phyloP scores from a whole-genome alignment of 2,113 vertebrate species.

The Rhinolophus ferrumequinum region DNA sequence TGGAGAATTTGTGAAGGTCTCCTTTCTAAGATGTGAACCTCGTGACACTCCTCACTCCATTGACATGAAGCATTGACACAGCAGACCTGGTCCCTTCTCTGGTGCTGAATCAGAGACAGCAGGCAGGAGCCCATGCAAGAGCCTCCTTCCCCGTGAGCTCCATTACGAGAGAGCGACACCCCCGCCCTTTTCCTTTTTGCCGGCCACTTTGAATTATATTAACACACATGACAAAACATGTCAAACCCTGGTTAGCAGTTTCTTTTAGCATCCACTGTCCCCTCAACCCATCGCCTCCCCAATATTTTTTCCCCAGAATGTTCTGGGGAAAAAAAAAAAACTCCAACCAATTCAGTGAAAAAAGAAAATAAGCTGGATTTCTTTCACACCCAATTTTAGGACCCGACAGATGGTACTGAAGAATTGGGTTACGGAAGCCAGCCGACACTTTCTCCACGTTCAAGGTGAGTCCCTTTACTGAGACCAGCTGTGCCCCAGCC shows the following conservation, averaged over 20 bases:
- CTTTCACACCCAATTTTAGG: neutral
- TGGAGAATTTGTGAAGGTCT: neutral
- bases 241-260: neutral
- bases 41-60: neutral
- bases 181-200: neutral
- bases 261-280: neutral
- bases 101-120: neutral
- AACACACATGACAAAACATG: neutral
- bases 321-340: neutral
- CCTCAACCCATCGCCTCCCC: rapidly evolving
- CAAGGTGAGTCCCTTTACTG: neutral
- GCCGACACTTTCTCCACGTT: neutral
- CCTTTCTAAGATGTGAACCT: neutral
- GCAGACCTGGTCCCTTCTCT: neutral
- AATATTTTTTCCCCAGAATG: neutral
- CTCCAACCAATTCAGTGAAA: neutral
- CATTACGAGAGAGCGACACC: rapidly evolving
- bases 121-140: neutral
- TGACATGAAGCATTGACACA: rapidly evolving
- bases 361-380: neutral
- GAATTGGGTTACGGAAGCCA: neutral
- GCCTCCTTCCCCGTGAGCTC: neutral
- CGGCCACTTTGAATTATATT: neutral
- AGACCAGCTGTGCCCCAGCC: neutral
- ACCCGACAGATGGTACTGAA: neutral